These are phyloP conservation scores for Drosophila bipectinata DNA, from an alignment of 1,140 invertebrate species.

Conservation along the genomic window DNA sequence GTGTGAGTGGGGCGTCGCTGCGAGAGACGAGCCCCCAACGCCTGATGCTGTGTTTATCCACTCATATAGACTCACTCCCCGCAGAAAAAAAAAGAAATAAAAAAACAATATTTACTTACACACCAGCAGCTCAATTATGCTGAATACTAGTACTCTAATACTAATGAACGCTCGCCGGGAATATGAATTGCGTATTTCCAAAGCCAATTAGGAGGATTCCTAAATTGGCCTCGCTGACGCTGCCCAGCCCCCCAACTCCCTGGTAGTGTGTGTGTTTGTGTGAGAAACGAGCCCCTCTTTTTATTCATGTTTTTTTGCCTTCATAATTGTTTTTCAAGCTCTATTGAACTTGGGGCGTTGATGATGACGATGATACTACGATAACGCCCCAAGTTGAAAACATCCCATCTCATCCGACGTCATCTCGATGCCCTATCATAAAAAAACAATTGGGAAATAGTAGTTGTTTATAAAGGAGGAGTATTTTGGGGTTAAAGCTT, in stretches of 20 bases:
- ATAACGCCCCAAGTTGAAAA: conserved; percentile 54
- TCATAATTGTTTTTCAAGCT: conserved; percentile 77
- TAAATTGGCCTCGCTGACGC: conserved; percentile 62
- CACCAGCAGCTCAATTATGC: conserved; percentile 45
- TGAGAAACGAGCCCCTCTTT: conserved; percentile 70
- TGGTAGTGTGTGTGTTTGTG: not conserved
- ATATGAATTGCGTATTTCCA: conserved; percentile 30
- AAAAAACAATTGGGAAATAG: not conserved
- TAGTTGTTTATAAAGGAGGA: not conserved
- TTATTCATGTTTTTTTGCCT: conserved; percentile 36
- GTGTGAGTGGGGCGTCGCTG: conserved; percentile 37
- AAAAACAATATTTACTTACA: not conserved
- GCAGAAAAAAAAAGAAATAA: not conserved
- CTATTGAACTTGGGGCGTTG: conserved; percentile 61
- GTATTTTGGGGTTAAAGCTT: not conserved
- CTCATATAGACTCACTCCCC: conserved; percentile 15
- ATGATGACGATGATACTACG: conserved; percentile 50
- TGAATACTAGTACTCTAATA: conserved; percentile 13
- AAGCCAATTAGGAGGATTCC: conserved; percentile 65
- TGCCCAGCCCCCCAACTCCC: not conserved
- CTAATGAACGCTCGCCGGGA: conserved; percentile 16
- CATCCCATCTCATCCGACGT: conserved; percentile 64
- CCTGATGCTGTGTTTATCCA: conserved; percentile 47
- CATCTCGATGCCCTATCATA: conserved; percentile 9
- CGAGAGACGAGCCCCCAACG: conserved; percentile 73